Evolutionary conservation across 2,888 invertebrate species (phyloP).

Genomic region (Spodoptera picta): DNA sequence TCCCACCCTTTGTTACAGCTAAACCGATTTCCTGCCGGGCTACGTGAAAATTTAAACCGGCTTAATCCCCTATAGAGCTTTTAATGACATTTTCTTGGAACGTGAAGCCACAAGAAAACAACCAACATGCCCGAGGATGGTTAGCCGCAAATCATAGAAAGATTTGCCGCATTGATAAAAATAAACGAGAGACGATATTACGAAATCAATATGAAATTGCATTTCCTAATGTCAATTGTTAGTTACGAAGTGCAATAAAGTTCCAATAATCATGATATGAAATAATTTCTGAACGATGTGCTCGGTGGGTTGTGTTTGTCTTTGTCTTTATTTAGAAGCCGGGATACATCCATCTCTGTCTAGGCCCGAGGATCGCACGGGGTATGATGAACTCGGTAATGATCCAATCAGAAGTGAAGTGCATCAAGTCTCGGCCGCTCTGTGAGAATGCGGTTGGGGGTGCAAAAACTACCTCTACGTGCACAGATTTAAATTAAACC

Average conservation of each 20-base stretch:
- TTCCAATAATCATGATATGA: slow-evolving; percentile 89
- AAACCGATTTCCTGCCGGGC: slow-evolving; percentile 85
- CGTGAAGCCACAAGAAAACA: slow-evolving; percentile 83
- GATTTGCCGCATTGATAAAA: slow-evolving; percentile 87
- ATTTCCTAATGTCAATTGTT: slow-evolving; percentile 89
- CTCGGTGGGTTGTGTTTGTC: slow-evolving; percentile 70
- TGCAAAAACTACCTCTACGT: slow-evolving; percentile 87
- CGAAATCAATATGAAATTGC: slow-evolving; percentile 89
- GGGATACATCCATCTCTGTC: slow-evolving; percentile 73
- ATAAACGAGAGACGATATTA: slow-evolving; percentile 85
- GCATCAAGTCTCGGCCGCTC: slow-evolving; percentile 84
- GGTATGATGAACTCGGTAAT: slow-evolving; percentile 89
- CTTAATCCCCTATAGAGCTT: slow-evolving; percentile 86
- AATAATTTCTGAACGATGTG: slow-evolving; percentile 87
- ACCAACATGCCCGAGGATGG: slow-evolving; percentile 78
- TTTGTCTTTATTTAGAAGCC: slow-evolving; percentile 51
- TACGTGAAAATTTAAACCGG: slow-evolving; percentile 86
- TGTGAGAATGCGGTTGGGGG: slow-evolving; percentile 89
- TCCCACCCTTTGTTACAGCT: slow-evolving; percentile 85
- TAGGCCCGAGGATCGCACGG: slow-evolving; percentile 83
- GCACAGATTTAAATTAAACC: slow-evolving; percentile 86
- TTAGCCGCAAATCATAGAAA: slow-evolving; percentile 88
- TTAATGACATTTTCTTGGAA: slow-evolving; percentile 86
- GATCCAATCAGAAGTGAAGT: slow-evolving; percentile 89
- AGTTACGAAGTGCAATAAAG: slow-evolving; percentile 89